Conservation (phyloP, 2,888 invertebrate species). For the Melitaea athalia region DNA sequence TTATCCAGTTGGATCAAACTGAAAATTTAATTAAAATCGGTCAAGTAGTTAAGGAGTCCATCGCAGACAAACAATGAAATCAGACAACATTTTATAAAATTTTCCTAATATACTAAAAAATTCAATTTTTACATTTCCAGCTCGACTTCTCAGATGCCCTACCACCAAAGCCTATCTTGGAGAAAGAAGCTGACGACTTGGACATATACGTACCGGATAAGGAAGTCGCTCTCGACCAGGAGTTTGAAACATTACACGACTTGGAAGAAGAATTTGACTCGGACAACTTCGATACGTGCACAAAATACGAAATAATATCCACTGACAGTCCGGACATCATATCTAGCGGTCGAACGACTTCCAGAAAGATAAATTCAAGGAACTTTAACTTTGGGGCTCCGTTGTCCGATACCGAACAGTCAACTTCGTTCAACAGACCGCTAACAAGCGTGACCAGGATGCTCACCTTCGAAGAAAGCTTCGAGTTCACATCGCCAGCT, state of each 20-base stretch:
- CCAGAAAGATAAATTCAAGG: slow-evolving; percentile 61
- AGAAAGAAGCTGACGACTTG: slow-evolving; percentile 38
- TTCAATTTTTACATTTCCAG: slow-evolving; percentile 49
- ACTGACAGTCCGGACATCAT: slow-evolving; percentile 77
- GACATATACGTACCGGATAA: slow-evolving; percentile 59
- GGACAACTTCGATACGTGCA: slow-evolving; percentile 70
- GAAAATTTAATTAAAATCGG: too few relatives aligned
- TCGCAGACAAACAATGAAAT: too few relatives aligned
- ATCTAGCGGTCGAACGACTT: slow-evolving; percentile 60
- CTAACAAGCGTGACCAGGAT: slow-evolving; percentile 60
- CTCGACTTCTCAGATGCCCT: slow-evolving; percentile 66
- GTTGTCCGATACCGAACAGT: slow-evolving; percentile 64
- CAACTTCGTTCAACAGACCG: slow-evolving; percentile 70
- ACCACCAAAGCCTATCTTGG: slow-evolving; percentile 48
- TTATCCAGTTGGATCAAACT: too few relatives aligned
- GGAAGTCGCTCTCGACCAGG: slow-evolving; percentile 55
- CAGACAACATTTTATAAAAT: too few relatives aligned
- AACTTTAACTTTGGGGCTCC: slow-evolving; percentile 76
- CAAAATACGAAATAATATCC: slow-evolving; percentile 77
- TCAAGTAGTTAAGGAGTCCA: too few relatives aligned
- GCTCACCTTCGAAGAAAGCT: slow-evolving; percentile 70
- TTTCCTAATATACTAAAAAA: too few relatives aligned
- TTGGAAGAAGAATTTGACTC: slow-evolving; percentile 73
- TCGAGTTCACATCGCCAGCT: slow-evolving; percentile 70
- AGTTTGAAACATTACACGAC: slow-evolving; percentile 69